Evolutionary conservation across 35 echinoderm and acorn worm species (phyloP).

Genomic region (Strongylocentrotus purpuratus): DNA sequence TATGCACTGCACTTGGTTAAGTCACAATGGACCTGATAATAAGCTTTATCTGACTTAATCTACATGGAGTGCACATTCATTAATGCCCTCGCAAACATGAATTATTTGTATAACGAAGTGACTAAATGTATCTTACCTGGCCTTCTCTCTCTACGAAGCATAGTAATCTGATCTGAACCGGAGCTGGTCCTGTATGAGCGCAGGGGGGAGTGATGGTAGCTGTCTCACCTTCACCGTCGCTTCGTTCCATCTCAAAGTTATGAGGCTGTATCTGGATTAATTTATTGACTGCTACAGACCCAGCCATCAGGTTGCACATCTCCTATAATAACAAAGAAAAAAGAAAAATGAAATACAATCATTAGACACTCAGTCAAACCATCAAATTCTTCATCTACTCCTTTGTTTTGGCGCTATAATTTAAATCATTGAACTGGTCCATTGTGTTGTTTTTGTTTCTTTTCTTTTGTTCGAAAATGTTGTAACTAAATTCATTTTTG

Average conservation of each 20-base stretch:
- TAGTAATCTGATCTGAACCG: constrained; percentile 80
- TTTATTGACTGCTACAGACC: constrained; percentile 88
- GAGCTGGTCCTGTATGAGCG: constrained; percentile 86
- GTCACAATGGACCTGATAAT: no score
- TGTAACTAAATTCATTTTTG: no score
- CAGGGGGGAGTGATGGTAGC: constrained; percentile 92
- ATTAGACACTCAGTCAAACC: no score
- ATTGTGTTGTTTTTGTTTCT: no score
- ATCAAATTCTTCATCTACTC: no score
- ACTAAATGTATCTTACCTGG: constrained; percentile 52
- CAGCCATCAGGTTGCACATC: constrained; percentile 95
- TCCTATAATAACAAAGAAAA: constrained; percentile 61
- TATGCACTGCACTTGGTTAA: no score
- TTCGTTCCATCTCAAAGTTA: constrained; percentile 86
- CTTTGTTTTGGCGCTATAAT: no score
- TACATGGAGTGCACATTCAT: no score
- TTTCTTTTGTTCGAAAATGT: no score
- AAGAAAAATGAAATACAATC: background rate
- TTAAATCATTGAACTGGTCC: no score
- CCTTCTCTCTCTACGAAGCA: constrained; percentile 91
- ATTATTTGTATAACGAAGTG: background rate
- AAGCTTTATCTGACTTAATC: no score
- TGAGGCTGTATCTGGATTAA: constrained; percentile 97
- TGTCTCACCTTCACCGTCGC: constrained; percentile 62
- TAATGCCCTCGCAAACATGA: no score